phyloP scores from a whole-genome alignment of 2,888 invertebrate species.

The Epinotia nisella region DNA sequence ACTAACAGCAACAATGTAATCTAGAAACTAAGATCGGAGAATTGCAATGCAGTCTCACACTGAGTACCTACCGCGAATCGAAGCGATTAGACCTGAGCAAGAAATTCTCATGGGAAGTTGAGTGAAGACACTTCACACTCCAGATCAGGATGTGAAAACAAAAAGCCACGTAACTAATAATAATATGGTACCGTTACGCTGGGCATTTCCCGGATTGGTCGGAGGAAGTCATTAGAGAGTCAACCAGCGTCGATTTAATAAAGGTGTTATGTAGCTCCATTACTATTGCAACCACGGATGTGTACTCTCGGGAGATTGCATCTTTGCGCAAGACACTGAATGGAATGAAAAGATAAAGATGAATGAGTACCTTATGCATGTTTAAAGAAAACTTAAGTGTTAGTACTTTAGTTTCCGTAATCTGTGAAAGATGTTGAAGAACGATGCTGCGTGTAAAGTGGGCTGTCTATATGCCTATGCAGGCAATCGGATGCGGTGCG shows the following conservation, averaged over 20 bases:
- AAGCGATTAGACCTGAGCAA: constrained; percentile 14
- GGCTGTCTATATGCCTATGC: constrained; percentile 26
- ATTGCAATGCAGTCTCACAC: constrained; percentile 11
- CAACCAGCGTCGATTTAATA: constrained; percentile 72
- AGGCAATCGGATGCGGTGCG: constrained; percentile 27
- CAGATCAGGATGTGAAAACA: constrained; percentile 43
- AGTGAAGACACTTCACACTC: constrained; percentile 32
- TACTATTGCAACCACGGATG: constrained; percentile 69
- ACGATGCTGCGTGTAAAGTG: constrained; percentile 29
- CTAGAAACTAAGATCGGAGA: constrained; percentile 16
- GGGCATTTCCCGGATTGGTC: constrained; percentile 69
- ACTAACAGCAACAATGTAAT: constrained; percentile 21
- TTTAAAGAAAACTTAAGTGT: constrained; percentile 10
- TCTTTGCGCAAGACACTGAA: constrained; percentile 66
- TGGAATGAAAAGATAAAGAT: constrained; percentile 49
- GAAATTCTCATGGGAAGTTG: constrained; percentile 34
- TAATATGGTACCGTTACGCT: constrained; percentile 37
- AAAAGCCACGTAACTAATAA: constrained; percentile 42
- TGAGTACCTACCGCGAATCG: constrained; percentile 13
- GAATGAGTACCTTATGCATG: background rate
- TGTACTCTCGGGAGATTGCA: constrained; percentile 66
- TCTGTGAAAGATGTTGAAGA: constrained; percentile 22
- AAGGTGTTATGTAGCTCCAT: constrained; percentile 68
- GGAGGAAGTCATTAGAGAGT: constrained; percentile 76
- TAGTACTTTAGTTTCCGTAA: background rate